Conservation (phyloP, 2,888 invertebrate genomes). For the Tetranychus piercei region DNA sequence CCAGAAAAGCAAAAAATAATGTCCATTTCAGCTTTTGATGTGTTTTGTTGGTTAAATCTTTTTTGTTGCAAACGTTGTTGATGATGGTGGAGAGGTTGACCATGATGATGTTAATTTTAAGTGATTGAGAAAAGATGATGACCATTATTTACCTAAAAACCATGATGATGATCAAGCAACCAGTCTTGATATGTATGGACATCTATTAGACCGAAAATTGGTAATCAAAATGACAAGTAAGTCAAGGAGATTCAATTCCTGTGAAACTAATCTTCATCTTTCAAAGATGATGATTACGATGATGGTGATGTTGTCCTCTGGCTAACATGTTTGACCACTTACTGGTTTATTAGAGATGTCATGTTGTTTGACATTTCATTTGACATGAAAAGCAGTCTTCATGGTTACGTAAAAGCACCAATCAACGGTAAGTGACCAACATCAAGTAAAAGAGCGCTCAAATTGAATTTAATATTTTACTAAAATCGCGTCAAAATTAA, state of each 20-base stretch:
- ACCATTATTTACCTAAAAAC: not conserved
- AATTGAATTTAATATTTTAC: no score
- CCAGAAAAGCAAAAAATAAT: no score
- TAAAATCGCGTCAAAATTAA: no score
- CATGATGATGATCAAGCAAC: not conserved
- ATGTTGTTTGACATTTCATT: not conserved
- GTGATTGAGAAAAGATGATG: not conserved
- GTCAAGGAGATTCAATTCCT: not conserved
- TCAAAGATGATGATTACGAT: not conserved
- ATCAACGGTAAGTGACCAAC: no score
- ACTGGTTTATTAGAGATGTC: not conserved
- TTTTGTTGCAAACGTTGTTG: no score
- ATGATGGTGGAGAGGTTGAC: not conserved
- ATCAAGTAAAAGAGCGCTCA: no score
- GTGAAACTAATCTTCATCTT: not conserved
- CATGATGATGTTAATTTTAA: not conserved
- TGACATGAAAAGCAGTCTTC: no score
- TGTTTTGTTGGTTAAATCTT: no score
- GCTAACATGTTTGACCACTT: not conserved
- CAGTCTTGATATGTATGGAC: not conserved
- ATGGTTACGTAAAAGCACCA: no score
- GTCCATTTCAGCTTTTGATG: no score
- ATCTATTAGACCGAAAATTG: not conserved
- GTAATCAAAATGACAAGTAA: not conserved
- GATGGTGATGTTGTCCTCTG: not conserved